Evolutionary conservation across 2,113 vertebrate genomes (phyloP), one percentile per base, ranked within the genome.

Genomic region (Cinclus mexicanus): DNA sequence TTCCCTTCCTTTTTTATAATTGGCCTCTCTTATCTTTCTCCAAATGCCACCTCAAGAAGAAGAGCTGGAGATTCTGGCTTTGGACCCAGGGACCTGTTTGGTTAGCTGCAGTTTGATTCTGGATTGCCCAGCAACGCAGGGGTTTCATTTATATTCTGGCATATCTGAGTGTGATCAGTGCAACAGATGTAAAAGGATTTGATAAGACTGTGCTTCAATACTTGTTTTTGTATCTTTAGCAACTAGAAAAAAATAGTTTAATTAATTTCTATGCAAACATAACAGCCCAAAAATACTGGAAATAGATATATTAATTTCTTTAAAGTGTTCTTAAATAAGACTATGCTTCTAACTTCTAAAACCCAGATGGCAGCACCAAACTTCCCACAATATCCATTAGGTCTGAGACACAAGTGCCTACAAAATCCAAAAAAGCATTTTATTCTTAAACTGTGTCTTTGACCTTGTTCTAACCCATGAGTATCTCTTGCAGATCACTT

Each of bases 21-120:
- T 74, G 50, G 16, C 28, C 50, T 59, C 57, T 82, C 78, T 84
- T 78, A 87, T 91, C 87, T 88, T 84, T 83, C 70, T 95, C 78
- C 87, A 95, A 91, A 64, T 35, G 84, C 15, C 39, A 91, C 71
- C 85, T 90, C 64, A 57, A 85, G 67, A 55, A 83, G 46, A 89
- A 91, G 23, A 93, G 42, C 31, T 33, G 77, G 39, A 88, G 50
- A 88, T 65, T 55, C 63, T 87, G 67, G 78, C 64, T 88, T 83
- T 63, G 55, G 71, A 87, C 20, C 13, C 6, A 22, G 81, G 20
- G 55, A 71, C 19, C 59, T 87, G 24, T 88, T 90, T 94, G 70
- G 55, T 88, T 80, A 94, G 55, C 78, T 94, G 46, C 60, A 93
- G 59, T 52, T 85, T 70, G 26, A 41, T 39, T 86, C 57, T 94